Base-by-base conservation (phyloP, 2,888 invertebrate genomes). In the Glyphotaelius pellucidus region DNA sequence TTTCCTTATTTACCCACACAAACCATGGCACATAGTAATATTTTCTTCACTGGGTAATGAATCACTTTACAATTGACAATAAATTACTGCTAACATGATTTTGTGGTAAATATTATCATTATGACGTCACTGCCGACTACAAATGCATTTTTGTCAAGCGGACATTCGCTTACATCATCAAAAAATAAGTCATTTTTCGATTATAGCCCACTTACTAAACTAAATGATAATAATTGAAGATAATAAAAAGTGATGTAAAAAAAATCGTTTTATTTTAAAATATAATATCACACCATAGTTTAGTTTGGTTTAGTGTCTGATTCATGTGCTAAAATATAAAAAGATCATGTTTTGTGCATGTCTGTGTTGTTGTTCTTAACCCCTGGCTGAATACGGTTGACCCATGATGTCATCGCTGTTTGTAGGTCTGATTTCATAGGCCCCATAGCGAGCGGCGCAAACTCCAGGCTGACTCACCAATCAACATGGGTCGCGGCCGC, bases 331-430 rank as follows among this genome's bases (percentile, higher is more conserved):
- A 47, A 47, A 15, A 47, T 47, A 47, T 67, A n/a, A 67, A 67
- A 67, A 9, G 67, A 67, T 67, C 9, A 67, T 67, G 67, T n/a
- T 67, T 67, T 67, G 1, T n/a, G 52, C 52, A 15, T 67, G 19
- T 67, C 19, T 25, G 31, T 31, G 30, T 11, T 81, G 35, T 30
- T 52, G 31, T 83, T 38, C 12, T 31, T 86, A 38, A 67, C 88
- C 88, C 88, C 42, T 90, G 83, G 83, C 38, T 79, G 67, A 81
- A 91, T 84, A 91, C 15, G 85, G 84, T 80, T 91, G 91, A 90
- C 86, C 91, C 91, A 92, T 93, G 93, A 93, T 92, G 91, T 93
- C 93, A 93, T 92, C 92, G 93, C 81, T 91, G 80, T 83, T 91
- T 92, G 88, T 67, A 90, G 80, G 85, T 85, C 89, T 92, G 92